phyloP scores from a whole-genome alignment of 2,797 vertebrate genomes.

The Muscicapa comitata region DNA sequence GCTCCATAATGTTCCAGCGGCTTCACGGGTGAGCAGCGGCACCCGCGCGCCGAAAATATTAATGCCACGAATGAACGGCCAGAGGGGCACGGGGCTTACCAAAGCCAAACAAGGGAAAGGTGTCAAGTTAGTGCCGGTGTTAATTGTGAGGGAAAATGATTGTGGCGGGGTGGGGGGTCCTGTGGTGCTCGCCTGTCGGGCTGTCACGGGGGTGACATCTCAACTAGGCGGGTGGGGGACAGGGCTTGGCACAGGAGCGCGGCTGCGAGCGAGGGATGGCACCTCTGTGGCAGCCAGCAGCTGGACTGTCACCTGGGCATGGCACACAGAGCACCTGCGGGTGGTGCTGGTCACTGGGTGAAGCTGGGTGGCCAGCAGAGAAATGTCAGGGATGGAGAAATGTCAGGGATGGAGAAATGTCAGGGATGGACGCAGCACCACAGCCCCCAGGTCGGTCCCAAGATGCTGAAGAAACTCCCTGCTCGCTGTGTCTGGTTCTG shows the following conservation, averaged over 20 bases:
- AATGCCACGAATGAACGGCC: conserved; percentile 88
- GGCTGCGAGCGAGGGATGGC: conserved; percentile 17
- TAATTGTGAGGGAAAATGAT: conserved; percentile 88
- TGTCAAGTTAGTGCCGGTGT: conserved; percentile 81
- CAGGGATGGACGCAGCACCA: fast-evolving
- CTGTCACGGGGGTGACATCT: conserved; percentile 86
- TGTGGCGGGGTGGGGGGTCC: background rate
- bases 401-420: background rate
- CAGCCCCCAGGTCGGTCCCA: background rate
- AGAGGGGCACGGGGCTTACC: conserved; percentile 76
- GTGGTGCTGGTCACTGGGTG: fast-evolving
- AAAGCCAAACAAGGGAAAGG: conserved; percentile 82
- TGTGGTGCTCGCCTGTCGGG: conserved; percentile 62
- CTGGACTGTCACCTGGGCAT: background rate
- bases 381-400: background rate
- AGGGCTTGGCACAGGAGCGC: background rate
- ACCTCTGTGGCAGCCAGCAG: background rate
- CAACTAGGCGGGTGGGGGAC: conserved; percentile 74
- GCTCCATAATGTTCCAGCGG: conserved; percentile 92
- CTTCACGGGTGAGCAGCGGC: conserved; percentile 85
- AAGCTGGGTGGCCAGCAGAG: background rate
- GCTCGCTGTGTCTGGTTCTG: background rate
- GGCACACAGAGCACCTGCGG: fast-evolving
- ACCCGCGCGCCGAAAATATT: conserved; percentile 86
- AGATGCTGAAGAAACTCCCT: background rate